Conservation (phyloP, 2,113 vertebrate genomes). For the Malaclemys terrapin region DNA sequence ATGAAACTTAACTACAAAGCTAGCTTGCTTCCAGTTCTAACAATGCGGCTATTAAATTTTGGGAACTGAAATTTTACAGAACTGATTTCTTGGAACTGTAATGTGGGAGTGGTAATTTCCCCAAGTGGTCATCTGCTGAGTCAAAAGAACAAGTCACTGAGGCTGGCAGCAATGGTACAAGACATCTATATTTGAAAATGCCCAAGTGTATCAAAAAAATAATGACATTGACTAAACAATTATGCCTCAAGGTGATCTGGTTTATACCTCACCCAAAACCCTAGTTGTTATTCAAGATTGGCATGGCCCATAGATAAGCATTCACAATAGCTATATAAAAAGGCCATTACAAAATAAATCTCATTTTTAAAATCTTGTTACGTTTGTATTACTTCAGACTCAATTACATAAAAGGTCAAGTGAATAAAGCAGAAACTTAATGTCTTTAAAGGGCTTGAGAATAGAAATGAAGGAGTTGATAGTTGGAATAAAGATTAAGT, state of each 20-base stretch:
- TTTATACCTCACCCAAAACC: background rate
- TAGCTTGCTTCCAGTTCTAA: background rate
- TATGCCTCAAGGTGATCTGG: background rate
- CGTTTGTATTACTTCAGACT: slow-evolving; percentile 14
- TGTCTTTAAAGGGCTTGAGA: slow-evolving; percentile 15
- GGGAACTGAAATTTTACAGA: slow-evolving; percentile 56
- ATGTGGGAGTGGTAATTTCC: slow-evolving; percentile 62
- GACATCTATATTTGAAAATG: background rate
- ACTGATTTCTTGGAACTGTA: background rate
- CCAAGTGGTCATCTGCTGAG: slow-evolving; percentile 69
- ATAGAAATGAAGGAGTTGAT: slow-evolving; percentile 21
- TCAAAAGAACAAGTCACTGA: slow-evolving; percentile 47
- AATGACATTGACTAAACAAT: rapidly evolving
- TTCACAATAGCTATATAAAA: background rate
- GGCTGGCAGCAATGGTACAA: slow-evolving; percentile 64
- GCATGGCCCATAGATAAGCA: background rate
- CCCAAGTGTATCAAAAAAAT: background rate
- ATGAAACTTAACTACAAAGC: background rate
- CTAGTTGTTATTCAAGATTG: background rate
- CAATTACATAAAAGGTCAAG: slow-evolving; percentile 47
- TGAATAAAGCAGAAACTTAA: slow-evolving; percentile 49
- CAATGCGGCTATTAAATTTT: no score
- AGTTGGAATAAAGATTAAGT: background rate
- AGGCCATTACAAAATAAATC: background rate
- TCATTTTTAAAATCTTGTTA: background rate